phyloP scores from a whole-genome alignment of 2,888 invertebrate genomes.

The Sicus ferrugineus region DNA sequence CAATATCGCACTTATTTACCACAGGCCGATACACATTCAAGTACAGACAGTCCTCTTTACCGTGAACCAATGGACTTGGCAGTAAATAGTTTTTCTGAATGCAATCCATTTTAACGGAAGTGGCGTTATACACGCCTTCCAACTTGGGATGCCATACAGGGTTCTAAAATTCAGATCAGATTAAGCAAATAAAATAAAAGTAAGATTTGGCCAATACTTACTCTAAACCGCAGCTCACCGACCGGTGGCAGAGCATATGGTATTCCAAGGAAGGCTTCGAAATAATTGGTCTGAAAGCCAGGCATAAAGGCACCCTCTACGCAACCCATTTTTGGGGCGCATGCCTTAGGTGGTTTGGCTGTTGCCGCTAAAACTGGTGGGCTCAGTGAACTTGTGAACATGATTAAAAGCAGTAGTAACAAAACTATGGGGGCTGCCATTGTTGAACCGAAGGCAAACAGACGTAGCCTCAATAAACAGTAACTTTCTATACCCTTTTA shows the following conservation, averaged over 20 bases:
- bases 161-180: constrained; percentile 48
- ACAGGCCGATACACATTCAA: constrained; percentile 66
- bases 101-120: constrained; percentile 60
- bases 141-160: constrained; percentile 53
- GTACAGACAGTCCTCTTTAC: constrained; percentile 67
- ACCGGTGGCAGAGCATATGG: constrained; percentile 62
- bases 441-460: background rate
- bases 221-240: constrained; percentile 58
- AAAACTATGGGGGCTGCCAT: background rate
- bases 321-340: constrained; percentile 52
- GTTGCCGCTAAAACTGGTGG: background rate
- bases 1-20: constrained; percentile 44
- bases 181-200: background rate
- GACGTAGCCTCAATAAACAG: background rate
- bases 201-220: constrained; percentile 44
- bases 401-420: background rate
- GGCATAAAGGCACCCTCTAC: constrained; percentile 53
- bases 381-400: background rate
- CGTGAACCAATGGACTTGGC: constrained; percentile 57
- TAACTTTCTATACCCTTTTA: no score
- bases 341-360: constrained; percentile 45
- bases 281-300: constrained; percentile 53
- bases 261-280: constrained; percentile 61
- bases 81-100: constrained; percentile 67
- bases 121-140: constrained; percentile 55